phyloP scores from a whole-genome alignment of 2,113 vertebrate species.

The Pachyramphus minor region DNA sequence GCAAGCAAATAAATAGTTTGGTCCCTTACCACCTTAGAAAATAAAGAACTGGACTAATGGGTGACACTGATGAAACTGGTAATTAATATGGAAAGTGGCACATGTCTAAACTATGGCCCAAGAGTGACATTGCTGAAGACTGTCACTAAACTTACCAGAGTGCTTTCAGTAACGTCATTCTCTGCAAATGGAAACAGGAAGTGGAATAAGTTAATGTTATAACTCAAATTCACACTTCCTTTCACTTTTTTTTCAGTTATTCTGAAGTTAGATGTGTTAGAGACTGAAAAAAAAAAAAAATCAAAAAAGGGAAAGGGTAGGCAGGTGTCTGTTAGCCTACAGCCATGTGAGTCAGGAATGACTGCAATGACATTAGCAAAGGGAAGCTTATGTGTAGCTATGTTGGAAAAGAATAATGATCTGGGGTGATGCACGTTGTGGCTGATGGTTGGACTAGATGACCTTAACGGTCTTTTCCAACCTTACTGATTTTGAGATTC shows the following conservation, averaged over 20 bases:
- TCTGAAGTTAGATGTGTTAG: neutral
- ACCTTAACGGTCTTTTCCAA: neutral
- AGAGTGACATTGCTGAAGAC: accelerated
- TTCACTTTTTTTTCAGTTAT: neutral
- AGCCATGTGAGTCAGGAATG: neutral
- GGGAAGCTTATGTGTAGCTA: neutral
- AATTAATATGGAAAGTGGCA: neutral
- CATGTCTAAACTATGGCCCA: neutral
- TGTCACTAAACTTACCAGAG: neutral
- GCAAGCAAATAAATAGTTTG: neutral
- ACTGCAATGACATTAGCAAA: neutral
- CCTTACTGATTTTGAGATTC: neutral
- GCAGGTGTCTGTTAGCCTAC: neutral
- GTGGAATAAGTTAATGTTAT: neutral
- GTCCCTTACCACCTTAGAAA: neutral
- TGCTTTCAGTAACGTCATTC: neutral
- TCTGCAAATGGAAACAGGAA: neutral
- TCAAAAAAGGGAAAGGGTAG: neutral
- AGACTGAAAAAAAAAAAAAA: neutral
- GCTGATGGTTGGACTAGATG: neutral
- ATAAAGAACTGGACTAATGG: neutral
- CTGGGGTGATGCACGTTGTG: neutral
- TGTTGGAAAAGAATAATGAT: neutral
- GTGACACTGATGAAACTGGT: neutral
- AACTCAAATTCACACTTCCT: neutral